These are phyloP conservation scores for Ennomos fuscantarius DNA, from an alignment of 2,888 invertebrate species.

Conservation along the genomic window DNA sequence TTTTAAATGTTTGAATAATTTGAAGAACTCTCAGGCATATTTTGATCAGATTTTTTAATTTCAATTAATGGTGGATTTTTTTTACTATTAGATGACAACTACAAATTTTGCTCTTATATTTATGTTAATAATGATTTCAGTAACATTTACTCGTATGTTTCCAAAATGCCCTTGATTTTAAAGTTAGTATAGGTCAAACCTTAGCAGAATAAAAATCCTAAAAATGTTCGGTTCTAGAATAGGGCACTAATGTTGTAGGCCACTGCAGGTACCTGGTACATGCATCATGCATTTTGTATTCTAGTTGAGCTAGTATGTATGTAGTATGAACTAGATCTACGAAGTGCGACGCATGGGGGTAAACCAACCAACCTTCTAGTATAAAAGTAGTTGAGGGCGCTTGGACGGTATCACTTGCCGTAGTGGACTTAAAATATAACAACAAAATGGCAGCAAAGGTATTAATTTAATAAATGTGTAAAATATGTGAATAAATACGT, in stretches of 20 bases:
- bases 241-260: conserved; percentile 1
- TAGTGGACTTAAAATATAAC: conserved; percentile 65
- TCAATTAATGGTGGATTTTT: too few relatives aligned
- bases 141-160: too few relatives aligned
- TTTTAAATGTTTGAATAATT: too few relatives aligned
- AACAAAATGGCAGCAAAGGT: conserved; percentile 82
- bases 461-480: conserved; percentile 48
- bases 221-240: too few relatives aligned
- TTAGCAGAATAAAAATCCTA: too few relatives aligned
- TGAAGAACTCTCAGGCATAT: too few relatives aligned
- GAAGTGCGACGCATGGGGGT: conserved; percentile 63
- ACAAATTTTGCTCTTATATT: too few relatives aligned
- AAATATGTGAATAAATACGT: conserved; percentile 26
- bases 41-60: too few relatives aligned
- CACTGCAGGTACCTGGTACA: background rate
- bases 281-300: conserved; percentile 33
- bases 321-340: conserved; percentile 48
- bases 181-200: too few relatives aligned
- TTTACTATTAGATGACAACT: too few relatives aligned
- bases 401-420: conserved; percentile 74
- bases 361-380: conserved; percentile 54
- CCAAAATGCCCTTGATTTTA: too few relatives aligned
- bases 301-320: conserved; percentile 29
- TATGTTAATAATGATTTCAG: too few relatives aligned
- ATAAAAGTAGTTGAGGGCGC: conserved; percentile 72